Evolutionary conservation across 2,888 invertebrate genomes (phyloP).

Genomic region (Ormyrus labotus): DNA sequence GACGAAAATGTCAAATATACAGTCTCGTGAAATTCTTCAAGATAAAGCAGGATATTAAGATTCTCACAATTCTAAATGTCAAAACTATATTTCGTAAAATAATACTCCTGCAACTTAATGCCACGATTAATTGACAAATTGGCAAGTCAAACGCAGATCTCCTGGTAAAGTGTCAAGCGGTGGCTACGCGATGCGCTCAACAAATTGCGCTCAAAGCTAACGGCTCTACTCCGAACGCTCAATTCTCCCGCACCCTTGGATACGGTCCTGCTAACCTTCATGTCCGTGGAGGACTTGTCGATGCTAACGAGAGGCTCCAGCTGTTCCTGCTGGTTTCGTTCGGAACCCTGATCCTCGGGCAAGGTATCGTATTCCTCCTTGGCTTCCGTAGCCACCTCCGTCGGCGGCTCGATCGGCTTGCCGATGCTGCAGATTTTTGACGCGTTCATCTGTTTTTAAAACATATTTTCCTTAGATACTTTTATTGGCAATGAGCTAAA

Average conservation of each 20-base stretch:
- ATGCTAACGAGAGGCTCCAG: conserved; percentile 58
- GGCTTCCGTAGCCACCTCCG: conserved; percentile 61
- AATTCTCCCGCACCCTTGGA: conserved; percentile 40
- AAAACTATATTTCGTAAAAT: too few relatives aligned
- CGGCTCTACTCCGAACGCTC: conserved; percentile 63
- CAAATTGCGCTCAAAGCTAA: conserved; percentile 60
- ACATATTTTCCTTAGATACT: too few relatives aligned
- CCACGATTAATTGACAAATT: background rate
- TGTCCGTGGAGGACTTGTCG: conserved; percentile 62
- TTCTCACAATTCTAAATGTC: too few relatives aligned
- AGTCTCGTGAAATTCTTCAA: too few relatives aligned
- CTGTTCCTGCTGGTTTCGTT: background rate
- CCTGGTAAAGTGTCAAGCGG: conserved; percentile 67
- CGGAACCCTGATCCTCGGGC: background rate
- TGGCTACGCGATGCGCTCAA: conserved; percentile 58
- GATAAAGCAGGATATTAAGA: too few relatives aligned
- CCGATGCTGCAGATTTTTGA: too few relatives aligned
- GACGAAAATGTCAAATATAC: too few relatives aligned
- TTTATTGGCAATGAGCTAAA: too few relatives aligned
- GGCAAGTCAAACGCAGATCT: conserved; percentile 67
- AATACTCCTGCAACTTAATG: too few relatives aligned
- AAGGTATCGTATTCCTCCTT: conserved; percentile 56
- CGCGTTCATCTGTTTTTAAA: too few relatives aligned
- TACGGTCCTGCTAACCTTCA: conserved; percentile 68
- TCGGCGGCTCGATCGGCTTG: background rate